Percentiles rank a stretch among this genome's conserved stretches.
Conservation (phyloP, 2,888 invertebrate genomes). For the Pyrocoelia pectoralis region DNA sequence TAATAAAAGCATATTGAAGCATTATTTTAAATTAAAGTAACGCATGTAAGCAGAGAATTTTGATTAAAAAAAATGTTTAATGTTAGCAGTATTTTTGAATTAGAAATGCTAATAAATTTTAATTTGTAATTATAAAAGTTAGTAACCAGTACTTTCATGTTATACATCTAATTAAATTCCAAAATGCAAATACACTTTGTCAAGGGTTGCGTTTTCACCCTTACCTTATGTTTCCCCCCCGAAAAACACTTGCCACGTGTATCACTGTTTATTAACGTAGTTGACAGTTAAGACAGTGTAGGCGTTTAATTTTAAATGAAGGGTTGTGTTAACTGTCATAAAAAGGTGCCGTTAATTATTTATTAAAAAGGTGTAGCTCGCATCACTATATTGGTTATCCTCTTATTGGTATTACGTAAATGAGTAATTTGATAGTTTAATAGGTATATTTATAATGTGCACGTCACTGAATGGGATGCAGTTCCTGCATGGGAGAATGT, state of each 20-base stretch:
- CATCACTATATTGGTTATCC: too few relatives aligned
- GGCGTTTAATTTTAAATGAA: slow-evolving; percentile 4
- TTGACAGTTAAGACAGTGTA: slow-evolving; percentile 12
- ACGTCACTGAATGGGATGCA: slow-evolving; percentile 14
- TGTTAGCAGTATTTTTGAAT: background rate
- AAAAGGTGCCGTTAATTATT: background rate
- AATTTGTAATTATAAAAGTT: slow-evolving; percentile 4
- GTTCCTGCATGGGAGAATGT: slow-evolving; percentile 13
- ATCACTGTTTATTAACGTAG: slow-evolving; percentile 10
- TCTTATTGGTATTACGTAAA: background rate
- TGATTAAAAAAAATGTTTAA: background rate
- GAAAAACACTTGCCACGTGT: slow-evolving; percentile 15
- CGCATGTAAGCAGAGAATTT: background rate
- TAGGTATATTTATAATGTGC: background rate
- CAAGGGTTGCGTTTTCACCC: slow-evolving; percentile 16
- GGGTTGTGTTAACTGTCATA: background rate
- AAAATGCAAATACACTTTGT: slow-evolving; percentile 14
- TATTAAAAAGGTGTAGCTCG: background rate
- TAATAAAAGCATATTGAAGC: slow-evolving; percentile 1
- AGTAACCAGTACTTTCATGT: background rate
- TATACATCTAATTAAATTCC: slow-evolving; percentile 11
- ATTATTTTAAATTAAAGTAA: background rate
- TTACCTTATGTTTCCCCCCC: slow-evolving; percentile 11
- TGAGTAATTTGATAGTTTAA: background rate
- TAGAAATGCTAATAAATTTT: background rate